Evolutionary conservation across 2,888 invertebrate species (phyloP).

Genomic region (Hirudinaria manillensis): DNA sequence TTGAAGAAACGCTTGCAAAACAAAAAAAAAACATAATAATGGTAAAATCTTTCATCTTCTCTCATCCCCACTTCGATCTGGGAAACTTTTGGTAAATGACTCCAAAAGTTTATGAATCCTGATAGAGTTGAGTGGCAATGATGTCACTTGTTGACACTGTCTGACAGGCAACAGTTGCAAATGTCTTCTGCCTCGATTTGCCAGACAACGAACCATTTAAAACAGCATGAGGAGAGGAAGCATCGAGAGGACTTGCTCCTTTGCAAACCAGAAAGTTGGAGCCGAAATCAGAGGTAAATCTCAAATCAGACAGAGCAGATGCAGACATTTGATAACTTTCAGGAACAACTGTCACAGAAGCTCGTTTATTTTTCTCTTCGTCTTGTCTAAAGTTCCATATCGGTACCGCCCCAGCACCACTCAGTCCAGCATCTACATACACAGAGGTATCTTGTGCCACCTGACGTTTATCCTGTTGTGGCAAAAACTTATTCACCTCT

Average conservation of each 20-base stretch:
- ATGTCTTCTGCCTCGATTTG: slow-evolving; percentile 37
- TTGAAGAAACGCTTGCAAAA: neutral
- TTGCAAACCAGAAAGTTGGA: slow-evolving; percentile 17
- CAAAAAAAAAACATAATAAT: neutral
- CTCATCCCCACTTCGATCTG: neutral
- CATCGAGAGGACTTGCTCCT: slow-evolving; percentile 7
- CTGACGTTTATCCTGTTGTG: slow-evolving; percentile 45
- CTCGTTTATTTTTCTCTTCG: slow-evolving; percentile 31
- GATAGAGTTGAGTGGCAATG: slow-evolving; percentile 53
- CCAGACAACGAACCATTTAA: slow-evolving; percentile 13
- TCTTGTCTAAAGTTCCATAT: slow-evolving; percentile 49
- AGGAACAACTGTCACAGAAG: slow-evolving; percentile 48
- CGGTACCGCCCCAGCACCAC: slow-evolving; percentile 51
- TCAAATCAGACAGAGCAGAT: slow-evolving; percentile 47
- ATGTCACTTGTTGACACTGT: slow-evolving; percentile 54
- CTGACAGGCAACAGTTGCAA: slow-evolving; percentile 47
- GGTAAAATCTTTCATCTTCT: neutral
- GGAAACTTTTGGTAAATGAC: neutral
- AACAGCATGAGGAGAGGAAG: slow-evolving; percentile 11
- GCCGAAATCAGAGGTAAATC: slow-evolving; percentile 30
- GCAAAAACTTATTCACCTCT: slow-evolving; percentile 46
- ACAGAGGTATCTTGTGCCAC: slow-evolving; percentile 46
- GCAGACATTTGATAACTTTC: slow-evolving; percentile 52
- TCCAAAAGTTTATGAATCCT: slow-evolving; percentile 42
- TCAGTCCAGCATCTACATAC: slow-evolving; percentile 48